A percentile compares a stretch with the other conserved stretches of the same genome.
Evolutionary conservation across 2,113 vertebrate genomes (phyloP).

Genomic region (Platichthys flesus): DNA sequence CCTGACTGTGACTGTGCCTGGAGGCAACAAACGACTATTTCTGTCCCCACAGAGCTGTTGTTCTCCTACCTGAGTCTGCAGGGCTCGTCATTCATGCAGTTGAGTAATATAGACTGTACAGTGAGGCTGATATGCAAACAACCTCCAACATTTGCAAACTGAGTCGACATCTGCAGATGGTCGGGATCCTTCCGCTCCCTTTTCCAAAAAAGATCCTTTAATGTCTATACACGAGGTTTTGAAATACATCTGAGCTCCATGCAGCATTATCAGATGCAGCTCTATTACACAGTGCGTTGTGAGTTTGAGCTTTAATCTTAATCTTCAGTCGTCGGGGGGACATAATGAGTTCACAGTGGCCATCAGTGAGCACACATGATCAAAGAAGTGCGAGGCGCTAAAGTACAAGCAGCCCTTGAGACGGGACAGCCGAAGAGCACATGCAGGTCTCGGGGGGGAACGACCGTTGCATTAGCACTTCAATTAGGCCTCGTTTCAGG

Average conservation of each 20-base stretch:
- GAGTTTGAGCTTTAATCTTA: conserved; percentile 7
- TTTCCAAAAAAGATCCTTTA: background rate
- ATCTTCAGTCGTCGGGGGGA: conserved; percentile 29
- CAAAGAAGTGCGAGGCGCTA: conserved; percentile 32
- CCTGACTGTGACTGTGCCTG: conserved; percentile 54
- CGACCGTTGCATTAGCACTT: conserved; percentile 61
- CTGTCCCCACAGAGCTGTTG: conserved; percentile 38
- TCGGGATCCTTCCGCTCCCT: background rate
- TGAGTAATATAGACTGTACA: conserved; percentile 13
- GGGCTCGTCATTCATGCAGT: background rate
- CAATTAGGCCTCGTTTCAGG: conserved; percentile 37
- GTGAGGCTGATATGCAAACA: conserved; percentile 16
- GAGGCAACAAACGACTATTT: conserved; percentile 69
- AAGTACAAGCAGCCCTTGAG: conserved; percentile 10
- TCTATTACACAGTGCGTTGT: background rate
- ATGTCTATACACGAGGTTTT: background rate
- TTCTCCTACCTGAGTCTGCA: conserved; percentile 7
- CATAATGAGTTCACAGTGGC: conserved; percentile 34
- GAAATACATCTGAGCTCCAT: background rate
- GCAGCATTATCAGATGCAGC: background rate
- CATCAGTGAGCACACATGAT: conserved; percentile 24
- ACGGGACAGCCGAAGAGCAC: conserved; percentile 5
- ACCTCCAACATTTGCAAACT: background rate
- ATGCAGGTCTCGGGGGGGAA: conserved; percentile 15
- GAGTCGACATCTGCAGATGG: background rate